A percentile compares a stretch with the other conserved stretches of the same genome.
phyloP scores from a whole-genome alignment of 1,140 invertebrate species.

The Antheraea mylitta region DNA sequence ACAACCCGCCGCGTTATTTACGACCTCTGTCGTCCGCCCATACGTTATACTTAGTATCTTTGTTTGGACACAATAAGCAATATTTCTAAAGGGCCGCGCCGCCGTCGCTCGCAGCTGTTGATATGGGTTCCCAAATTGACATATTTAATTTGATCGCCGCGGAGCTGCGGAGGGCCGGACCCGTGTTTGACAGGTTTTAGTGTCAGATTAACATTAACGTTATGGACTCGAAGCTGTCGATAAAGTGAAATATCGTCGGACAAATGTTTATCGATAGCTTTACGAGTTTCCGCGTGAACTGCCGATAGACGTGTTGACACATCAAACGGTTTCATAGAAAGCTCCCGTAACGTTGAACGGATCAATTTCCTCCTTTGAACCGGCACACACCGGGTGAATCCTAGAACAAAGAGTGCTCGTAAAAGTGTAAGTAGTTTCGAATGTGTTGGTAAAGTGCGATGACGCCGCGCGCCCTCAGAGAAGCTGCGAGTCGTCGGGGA shows the following conservation, averaged over 20 bases:
- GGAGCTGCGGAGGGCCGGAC: conserved; percentile 48
- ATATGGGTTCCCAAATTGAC: conserved; percentile 78
- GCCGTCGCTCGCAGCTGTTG: conserved; percentile 76
- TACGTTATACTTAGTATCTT: conserved; percentile 79
- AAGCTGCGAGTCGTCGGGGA: conserved; percentile 51
- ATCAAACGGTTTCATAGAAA: conserved; percentile 61
- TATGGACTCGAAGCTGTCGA: conserved; percentile 65
- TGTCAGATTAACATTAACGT: conserved; percentile 74
- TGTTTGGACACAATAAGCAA: conserved; percentile 79
- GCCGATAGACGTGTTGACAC: conserved; percentile 49
- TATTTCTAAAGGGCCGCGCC: conserved; percentile 74
- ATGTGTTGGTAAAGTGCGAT: conserved; percentile 64
- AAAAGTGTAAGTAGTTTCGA: conserved; percentile 71
- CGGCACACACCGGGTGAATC: conserved; percentile 34
- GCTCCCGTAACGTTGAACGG: conserved; percentile 37
- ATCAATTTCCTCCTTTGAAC: conserved; percentile 71
- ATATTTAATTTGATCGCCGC: conserved; percentile 78
- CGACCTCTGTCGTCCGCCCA: conserved; percentile 74
- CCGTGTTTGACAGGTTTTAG: conserved; percentile 75
- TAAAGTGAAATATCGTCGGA: conserved; percentile 47
- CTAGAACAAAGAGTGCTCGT: conserved; percentile 63
- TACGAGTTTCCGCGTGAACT: conserved; percentile 30
- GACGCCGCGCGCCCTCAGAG: conserved; percentile 44
- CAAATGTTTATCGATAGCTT: conserved; percentile 31
- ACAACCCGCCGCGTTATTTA: conserved; percentile 76